Evolutionary conservation across 2,113 vertebrate species (phyloP).

Genomic region (Rutilus rutilus): DNA sequence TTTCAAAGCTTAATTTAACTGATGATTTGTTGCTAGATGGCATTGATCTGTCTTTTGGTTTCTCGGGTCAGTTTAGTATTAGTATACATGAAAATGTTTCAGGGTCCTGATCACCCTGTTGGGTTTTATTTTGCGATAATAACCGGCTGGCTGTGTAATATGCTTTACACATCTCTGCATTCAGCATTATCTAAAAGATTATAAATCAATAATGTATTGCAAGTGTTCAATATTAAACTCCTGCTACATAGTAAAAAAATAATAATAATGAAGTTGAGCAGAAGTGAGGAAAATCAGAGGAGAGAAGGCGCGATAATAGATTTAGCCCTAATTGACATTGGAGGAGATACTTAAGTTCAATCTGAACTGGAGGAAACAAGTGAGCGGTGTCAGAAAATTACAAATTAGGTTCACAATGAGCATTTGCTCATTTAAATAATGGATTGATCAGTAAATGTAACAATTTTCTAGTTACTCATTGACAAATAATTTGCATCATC

Average conservation of each 20-base stretch:
- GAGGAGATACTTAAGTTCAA: neutral
- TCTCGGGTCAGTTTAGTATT: too few species aligned
- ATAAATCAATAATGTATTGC: neutral
- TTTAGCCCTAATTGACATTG: neutral
- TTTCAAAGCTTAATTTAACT: too few species aligned
- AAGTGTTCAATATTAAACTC: neutral
- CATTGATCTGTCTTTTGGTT: too few species aligned
- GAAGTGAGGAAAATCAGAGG: neutral
- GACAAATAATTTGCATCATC: too few species aligned
- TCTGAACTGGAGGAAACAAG: neutral
- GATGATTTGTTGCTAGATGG: too few species aligned
- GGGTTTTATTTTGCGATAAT: neutral
- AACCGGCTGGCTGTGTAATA: neutral
- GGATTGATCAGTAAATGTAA: neutral
- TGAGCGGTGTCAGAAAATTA: neutral
- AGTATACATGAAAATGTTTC: too few species aligned
- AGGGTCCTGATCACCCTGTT: neutral
- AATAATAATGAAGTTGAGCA: neutral
- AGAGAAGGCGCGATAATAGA: neutral
- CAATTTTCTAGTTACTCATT: too few species aligned
- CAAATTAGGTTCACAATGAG: neutral
- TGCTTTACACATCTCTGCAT: neutral
- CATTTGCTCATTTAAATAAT: constrained; percentile 5
- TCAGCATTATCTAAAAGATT: neutral
- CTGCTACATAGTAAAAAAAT: neutral